Conservation (phyloP, 1,140 invertebrate genomes). For the Trigoniulus corallinus region DNA sequence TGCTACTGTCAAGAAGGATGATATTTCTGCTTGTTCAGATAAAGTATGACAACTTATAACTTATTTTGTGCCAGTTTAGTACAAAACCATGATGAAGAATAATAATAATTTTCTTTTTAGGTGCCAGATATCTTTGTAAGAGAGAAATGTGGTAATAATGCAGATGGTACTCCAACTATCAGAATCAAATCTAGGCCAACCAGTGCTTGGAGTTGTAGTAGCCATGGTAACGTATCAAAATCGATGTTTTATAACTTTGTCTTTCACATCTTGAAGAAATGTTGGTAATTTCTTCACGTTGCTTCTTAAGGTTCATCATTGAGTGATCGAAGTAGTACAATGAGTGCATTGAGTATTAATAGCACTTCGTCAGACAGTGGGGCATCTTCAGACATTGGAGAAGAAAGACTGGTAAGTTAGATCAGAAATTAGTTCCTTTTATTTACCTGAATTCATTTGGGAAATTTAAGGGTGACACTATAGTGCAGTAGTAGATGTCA, state of each 20-base stretch:
- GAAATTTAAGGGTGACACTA: no score
- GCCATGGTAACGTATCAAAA: background rate
- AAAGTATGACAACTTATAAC: no score
- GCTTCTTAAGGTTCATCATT: background rate
- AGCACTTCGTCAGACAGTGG: background rate
- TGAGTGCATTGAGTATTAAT: background rate
- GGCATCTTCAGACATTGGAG: background rate
- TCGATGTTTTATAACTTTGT: background rate
- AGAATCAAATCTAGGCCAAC: background rate
- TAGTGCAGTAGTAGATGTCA: no score
- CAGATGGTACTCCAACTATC: no score
- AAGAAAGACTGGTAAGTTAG: background rate
- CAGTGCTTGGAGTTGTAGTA: background rate
- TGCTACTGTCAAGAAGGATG: background rate
- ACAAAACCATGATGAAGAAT: no score
- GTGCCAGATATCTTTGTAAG: no score
- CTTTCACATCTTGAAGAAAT: no score
- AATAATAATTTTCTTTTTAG: no score
- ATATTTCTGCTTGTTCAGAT: background rate
- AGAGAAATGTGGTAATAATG: no score
- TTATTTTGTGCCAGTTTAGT: no score
- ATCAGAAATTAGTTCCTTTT: background rate
- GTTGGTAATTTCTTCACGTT: no score
- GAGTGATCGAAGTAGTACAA: background rate
- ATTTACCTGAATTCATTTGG: no score